Percentiles rank a stretch among this genome's conserved stretches.
phyloP scores from a whole-genome alignment of 2,888 invertebrate species.

The Aleiodes alternator region DNA sequence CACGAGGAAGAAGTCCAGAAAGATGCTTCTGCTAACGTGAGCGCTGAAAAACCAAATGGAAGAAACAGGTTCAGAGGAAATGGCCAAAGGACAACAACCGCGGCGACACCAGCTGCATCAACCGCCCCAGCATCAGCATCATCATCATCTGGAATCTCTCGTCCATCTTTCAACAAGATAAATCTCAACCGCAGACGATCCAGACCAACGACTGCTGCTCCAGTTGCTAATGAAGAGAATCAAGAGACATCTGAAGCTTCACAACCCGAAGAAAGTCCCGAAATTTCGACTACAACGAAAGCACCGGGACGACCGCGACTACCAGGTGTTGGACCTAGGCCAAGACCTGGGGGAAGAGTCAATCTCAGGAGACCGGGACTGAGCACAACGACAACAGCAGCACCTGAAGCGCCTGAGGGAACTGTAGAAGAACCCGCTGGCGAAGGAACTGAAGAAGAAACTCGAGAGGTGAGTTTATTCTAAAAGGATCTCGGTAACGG shows the following conservation, averaged over 20 bases:
- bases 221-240: constrained; percentile 59
- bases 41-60: constrained; percentile 63
- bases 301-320: constrained; percentile 59
- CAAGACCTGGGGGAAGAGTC: constrained; percentile 82
- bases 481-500: too few relatives aligned
- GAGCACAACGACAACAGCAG: constrained; percentile 76
- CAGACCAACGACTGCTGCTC: constrained; percentile 63
- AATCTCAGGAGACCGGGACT: constrained; percentile 79
- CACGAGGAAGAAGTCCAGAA: constrained; percentile 69
- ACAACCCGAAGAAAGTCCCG: constrained; percentile 40
- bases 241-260: constrained; percentile 57
- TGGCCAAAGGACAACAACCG: constrained; percentile 56
- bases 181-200: constrained; percentile 67
- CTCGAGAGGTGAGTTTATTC: constrained; percentile 66
- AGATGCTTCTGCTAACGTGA: constrained; percentile 63
- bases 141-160: constrained; percentile 57
- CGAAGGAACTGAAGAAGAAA: constrained; percentile 72
- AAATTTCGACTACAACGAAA: constrained; percentile 55
- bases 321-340: constrained; percentile 75
- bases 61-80: constrained; percentile 68
- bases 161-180: constrained; percentile 67
- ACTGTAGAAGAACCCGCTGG: constrained; percentile 70
- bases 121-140: constrained; percentile 50
- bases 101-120: constrained; percentile 57
- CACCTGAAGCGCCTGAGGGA: constrained; percentile 64